Conservation (phyloP, 2,888 invertebrate genomes). For the Polymixis lichenea region DNA sequence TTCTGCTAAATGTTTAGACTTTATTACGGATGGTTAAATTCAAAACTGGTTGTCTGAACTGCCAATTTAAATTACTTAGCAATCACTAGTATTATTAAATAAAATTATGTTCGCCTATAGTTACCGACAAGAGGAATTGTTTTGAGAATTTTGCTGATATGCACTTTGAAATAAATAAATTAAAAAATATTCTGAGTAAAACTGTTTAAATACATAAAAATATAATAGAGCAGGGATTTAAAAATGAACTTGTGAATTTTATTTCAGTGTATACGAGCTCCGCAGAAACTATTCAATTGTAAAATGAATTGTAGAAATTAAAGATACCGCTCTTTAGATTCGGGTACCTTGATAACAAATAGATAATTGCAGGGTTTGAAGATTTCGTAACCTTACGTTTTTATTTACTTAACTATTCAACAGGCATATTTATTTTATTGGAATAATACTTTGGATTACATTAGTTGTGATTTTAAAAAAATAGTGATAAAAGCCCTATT, state of each 20-base stretch:
- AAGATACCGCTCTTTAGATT: constrained; percentile 13
- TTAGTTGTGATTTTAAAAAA: background rate
- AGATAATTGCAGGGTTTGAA: background rate
- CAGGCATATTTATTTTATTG: background rate
- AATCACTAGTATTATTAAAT: background rate
- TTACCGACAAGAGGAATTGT: background rate
- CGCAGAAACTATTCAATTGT: constrained; percentile 1
- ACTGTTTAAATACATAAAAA: background rate
- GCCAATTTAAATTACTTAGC: background rate
- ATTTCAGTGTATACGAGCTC: background rate
- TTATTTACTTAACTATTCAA: background rate
- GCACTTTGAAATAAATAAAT: background rate
- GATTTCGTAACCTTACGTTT: background rate
- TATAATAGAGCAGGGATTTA: background rate
- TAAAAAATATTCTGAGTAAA: background rate
- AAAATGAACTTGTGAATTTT: background rate
- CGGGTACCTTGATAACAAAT: background rate
- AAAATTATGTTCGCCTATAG: background rate
- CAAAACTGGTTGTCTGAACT: background rate
- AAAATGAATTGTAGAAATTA: constrained; percentile 23
- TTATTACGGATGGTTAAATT: background rate
- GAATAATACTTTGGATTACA: background rate
- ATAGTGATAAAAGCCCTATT: too few relatives aligned
- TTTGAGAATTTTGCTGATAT: background rate
- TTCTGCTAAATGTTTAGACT: too few relatives aligned